Evolutionary conservation across 2,113 vertebrate genomes (phyloP).

Genomic region (Todiramphus saurophagus): DNA sequence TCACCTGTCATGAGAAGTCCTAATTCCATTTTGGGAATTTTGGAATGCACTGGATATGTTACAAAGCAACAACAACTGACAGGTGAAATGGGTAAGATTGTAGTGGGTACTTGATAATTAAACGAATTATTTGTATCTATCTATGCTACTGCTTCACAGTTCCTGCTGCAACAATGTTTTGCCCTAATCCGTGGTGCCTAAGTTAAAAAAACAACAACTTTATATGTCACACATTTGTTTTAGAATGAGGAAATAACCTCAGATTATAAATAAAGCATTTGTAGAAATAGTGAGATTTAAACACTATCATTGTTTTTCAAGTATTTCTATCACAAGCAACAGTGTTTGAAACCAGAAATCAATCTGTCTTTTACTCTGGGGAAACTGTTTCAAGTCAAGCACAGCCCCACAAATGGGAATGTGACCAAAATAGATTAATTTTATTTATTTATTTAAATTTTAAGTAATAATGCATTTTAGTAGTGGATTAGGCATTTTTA

Average conservation of each 20-base stretch:
- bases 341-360: conserved; percentile 9
- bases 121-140: neutral
- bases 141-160: neutral
- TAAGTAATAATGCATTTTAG: neutral
- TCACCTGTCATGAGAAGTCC: neutral
- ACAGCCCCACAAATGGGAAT: neutral
- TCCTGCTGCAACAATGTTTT: neutral
- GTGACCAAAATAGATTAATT: neutral
- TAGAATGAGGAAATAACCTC: neutral
- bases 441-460: neutral
- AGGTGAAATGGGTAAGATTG: neutral
- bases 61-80: neutral
- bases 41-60: neutral
- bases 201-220: neutral
- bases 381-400: neutral
- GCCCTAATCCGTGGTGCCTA: neutral
- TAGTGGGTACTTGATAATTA: neutral
- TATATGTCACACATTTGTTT: neutral
- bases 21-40: neutral
- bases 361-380: neutral
- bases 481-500: neutral
- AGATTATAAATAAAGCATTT: conserved; percentile 37
- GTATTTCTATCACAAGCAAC: neutral
- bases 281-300: neutral
- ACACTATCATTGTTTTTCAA: neutral